A percentile compares a stretch with the other conserved stretches of the same genome.
phyloP scores from a whole-genome alignment of 1,140 invertebrate species.

The Sminthurides bifidus region DNA sequence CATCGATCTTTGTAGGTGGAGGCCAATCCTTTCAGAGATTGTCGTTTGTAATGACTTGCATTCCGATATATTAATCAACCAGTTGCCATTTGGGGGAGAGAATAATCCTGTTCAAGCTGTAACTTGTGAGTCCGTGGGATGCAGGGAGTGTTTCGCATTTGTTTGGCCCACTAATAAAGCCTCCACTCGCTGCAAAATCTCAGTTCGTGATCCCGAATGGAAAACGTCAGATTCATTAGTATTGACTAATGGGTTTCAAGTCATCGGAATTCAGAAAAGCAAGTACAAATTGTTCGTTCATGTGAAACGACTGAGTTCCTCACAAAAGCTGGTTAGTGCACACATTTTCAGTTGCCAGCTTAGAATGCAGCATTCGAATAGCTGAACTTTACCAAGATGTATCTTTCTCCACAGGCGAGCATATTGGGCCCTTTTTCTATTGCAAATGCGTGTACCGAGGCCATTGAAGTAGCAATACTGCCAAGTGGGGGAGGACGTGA shows the following conservation, averaged over 20 bases:
- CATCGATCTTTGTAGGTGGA: not conserved
- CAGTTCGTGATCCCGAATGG: not conserved
- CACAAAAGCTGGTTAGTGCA: slow-evolving; percentile 18
- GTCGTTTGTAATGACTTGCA: slow-evolving; percentile 18
- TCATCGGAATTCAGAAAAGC: not conserved
- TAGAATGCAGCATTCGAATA: not conserved
- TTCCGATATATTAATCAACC: slow-evolving; percentile 4
- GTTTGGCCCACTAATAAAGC: slow-evolving; percentile 5
- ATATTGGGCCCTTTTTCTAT: slow-evolving; percentile 18
- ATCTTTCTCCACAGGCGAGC: slow-evolving; percentile 13
- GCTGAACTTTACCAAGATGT: not conserved
- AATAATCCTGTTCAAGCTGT: not conserved
- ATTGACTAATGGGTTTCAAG: not conserved
- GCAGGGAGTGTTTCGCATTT: slow-evolving; percentile 13
- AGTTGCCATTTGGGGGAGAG: not conserved
- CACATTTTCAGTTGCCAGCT: not conserved
- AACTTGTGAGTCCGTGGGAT: not conserved
- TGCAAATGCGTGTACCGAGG: slow-evolving; percentile 15
- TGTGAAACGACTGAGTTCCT: slow-evolving; percentile 12
- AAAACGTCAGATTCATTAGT: slow-evolving; percentile 3
- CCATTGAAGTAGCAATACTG: slow-evolving; percentile 16
- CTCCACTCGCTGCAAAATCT: not conserved
- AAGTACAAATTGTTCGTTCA: slow-evolving; percentile 10
- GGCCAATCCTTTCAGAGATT: slow-evolving; percentile 5
- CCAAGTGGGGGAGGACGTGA: slow-evolving; percentile 2